Base-by-base conservation (phyloP, 2,797 vertebrate species). In the Acipenser transmontanus region DNA sequence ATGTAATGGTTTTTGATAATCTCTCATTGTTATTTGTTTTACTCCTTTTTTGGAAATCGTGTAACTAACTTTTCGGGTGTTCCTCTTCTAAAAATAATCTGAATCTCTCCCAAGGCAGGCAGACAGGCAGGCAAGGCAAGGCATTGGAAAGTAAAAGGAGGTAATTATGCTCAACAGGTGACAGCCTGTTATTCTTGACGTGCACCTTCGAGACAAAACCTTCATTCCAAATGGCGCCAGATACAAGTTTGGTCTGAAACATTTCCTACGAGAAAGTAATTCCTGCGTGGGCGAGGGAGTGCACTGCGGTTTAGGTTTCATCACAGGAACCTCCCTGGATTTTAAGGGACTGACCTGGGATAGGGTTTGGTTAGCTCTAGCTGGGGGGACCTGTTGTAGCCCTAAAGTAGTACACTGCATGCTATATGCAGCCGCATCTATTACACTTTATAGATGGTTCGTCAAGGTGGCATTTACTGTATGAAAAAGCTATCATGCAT, bases 21-120 rank as follows among this genome's bases (percentile, higher is more conserved):
- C 34, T n/a, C 54, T 57, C 54, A 57, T 57, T 57, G 54, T 57
- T 57, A 11, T 57, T 57, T 57, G 54, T 57, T 57, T 7, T 34
- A 3, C 0, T 34, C 34, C 2, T 57, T n/a, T 57, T 57, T 52
- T 13, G 12, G 12, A 7, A 57, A 13, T 11, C 54, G 1, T 13
- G 54, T 57, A 7, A 9, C 54, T 14, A 57, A 57, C 34, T 34
- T 34, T 34, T 57, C 14, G 7, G 14, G 54, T 13, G 11, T 57
- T n/a, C 54, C 54, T 57, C 11, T 57, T n/a, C 7, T 11, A 13
- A 57, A 11, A 57, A 57, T 11, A 13, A 57, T 57, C 54, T n/a
- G 12, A 57, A n/a, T 57, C 54, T 6, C 12, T n/a, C 14, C 54
- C 54, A n/a, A 57, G 54, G 9, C 12, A 7, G 12, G 11, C 11